Evolutionary conservation across 2,888 invertebrate species (phyloP), one percentile per base, ranked within the genome.

Genomic region (Aspidiotus rigidus): DNA sequence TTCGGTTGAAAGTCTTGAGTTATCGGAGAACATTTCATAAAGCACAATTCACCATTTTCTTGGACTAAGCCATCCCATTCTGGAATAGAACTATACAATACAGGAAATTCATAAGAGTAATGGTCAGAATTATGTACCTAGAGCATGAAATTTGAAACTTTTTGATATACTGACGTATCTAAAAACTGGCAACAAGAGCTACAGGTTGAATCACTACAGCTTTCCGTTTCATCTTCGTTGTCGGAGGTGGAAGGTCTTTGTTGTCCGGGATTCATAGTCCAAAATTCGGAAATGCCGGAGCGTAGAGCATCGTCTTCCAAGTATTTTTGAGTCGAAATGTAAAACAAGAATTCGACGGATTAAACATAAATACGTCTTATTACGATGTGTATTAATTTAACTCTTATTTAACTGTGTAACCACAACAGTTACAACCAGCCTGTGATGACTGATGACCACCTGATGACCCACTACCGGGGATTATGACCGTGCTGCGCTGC

Each of bases 51-150:
- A 5, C 88, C 88, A 74, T 85, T 82, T 72, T 83, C 82, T 64
- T 81, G 82, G 5, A 86, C 79, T 75, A 83, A 83, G 1, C 84
- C 81, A 77, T 86, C 85, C 86, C 86, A 86, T 77, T 86, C 86
- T 40, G 84, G 83, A 42, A 84, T 81, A n/a, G 85, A 85, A 76
- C 85, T 86, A 71, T 70, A 76, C 74, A 72, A 64, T 66, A 62
- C 11, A 44, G 13, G 17, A 16, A 62, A 44, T 44, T 42, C 10
- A 44, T 49, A 3, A 64, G 41, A 13, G 10, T 11, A 53, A 63
- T 28, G 17, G 40, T 64, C 55, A 54, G 16, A 28, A 40, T 49
- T 11, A 11, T 49, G 49, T 2, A 49, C 1, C n/a, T n/a, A 6
- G 6, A 13, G 6, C 2, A 6, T 49, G 3, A 49, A 1, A 49